Conservation (phyloP, 1,140 invertebrate species). For the Mizuhopecten yessoensis region DNA sequence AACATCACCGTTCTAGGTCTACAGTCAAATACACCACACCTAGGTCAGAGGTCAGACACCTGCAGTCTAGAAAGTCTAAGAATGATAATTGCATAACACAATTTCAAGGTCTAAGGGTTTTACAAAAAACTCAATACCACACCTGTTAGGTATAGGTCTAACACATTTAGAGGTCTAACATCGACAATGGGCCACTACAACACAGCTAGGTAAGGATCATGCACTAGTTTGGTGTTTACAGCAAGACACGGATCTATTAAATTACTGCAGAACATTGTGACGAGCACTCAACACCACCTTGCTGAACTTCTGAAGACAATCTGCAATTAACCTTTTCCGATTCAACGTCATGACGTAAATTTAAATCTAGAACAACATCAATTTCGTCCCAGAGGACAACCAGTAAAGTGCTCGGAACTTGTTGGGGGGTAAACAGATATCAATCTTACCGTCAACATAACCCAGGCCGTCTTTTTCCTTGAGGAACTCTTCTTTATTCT, state of each 20-base stretch:
- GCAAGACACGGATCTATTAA: background rate
- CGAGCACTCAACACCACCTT: background rate
- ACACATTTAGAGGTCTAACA: too few relatives aligned
- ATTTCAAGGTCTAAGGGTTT: too few relatives aligned
- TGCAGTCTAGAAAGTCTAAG: too few relatives aligned
- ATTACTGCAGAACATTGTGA: background rate
- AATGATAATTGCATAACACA: too few relatives aligned
- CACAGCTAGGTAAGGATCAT: background rate
- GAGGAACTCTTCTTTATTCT: conserved; percentile 69
- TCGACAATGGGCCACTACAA: too few relatives aligned
- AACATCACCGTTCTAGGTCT: too few relatives aligned
- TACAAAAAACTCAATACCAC: too few relatives aligned
- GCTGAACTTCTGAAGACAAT: background rate
- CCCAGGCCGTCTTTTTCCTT: conserved; percentile 68
- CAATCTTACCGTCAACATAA: conserved; percentile 71
- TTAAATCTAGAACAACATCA: background rate
- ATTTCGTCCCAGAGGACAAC: background rate
- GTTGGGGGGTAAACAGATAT: background rate
- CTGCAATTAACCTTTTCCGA: conserved; percentile 21
- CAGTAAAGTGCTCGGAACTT: background rate
- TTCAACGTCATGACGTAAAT: background rate
- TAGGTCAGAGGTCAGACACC: too few relatives aligned
- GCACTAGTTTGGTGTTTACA: too few relatives aligned
- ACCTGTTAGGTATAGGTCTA: too few relatives aligned
- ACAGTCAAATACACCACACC: too few relatives aligned